phyloP scores from a whole-genome alignment of 2,113 vertebrate species.

The Nettapus auritus region DNA sequence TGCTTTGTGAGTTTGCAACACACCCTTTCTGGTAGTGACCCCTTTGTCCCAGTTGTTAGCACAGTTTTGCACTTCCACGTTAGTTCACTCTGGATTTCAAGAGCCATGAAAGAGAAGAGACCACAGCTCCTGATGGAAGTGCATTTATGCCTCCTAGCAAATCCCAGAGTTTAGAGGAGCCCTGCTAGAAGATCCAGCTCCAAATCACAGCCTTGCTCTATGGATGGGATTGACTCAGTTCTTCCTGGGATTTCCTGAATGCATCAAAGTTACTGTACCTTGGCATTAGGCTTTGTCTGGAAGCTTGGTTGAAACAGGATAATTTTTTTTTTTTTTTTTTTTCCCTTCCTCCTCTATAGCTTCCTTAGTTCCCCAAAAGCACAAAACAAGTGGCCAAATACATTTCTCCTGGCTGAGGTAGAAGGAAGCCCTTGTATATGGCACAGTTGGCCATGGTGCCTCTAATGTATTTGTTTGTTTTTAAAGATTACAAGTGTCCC shows the following conservation, averaged over 20 bases:
- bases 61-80: not conserved
- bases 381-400: not conserved
- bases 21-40: not conserved
- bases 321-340: not conserved
- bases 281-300: not conserved
- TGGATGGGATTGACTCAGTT: not conserved
- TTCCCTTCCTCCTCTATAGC: not conserved
- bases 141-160: not conserved
- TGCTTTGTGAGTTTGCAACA: not conserved
- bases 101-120: not conserved
- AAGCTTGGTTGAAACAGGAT: not conserved
- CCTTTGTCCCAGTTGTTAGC: not conserved
- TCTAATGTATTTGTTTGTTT: not conserved
- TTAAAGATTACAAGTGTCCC: not conserved
- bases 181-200: not conserved
- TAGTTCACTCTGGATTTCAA: not conserved
- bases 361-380: not conserved
- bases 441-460: not conserved
- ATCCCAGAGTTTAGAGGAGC: not conserved
- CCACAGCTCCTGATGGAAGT: not conserved
- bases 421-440: accelerated
- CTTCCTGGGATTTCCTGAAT: not conserved
- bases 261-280: not conserved
- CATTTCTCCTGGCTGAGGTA: not conserved
- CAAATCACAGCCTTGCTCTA: not conserved